phyloP scores from a whole-genome alignment of 2,888 invertebrate genomes.

The Beris chalybata region DNA sequence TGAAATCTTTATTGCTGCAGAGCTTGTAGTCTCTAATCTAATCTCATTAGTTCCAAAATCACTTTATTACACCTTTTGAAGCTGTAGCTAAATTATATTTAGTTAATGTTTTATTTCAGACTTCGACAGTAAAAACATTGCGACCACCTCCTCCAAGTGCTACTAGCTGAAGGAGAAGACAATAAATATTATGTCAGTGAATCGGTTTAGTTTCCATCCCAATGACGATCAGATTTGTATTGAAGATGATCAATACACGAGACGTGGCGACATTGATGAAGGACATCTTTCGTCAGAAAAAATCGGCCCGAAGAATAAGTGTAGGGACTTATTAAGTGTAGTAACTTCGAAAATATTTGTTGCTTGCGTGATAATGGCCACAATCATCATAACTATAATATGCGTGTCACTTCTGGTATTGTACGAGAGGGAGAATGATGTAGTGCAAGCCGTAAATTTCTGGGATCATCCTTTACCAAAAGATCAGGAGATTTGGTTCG shows the following conservation, averaged over 20 bases:
- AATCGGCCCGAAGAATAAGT: slow-evolving; percentile 4
- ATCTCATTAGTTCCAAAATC: too few species aligned
- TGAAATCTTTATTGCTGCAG: too few species aligned
- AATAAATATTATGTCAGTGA: slow-evolving; percentile 1
- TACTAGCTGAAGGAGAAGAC: not conserved
- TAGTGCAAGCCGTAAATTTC: slow-evolving; percentile 45
- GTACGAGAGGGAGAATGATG: slow-evolving; percentile 47
- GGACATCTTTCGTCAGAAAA: slow-evolving; percentile 16
- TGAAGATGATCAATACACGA: not conserved
- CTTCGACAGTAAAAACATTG: too few species aligned
- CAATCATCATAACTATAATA: slow-evolving; percentile 44
- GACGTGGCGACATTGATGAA: not conserved
- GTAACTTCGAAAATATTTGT: slow-evolving; percentile 49
- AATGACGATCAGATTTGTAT: slow-evolving; percentile 6
- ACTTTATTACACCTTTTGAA: not conserved
- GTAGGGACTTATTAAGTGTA: not conserved
- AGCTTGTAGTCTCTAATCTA: too few species aligned
- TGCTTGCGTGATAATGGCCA: slow-evolving; percentile 43
- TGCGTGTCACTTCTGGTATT: slow-evolving; percentile 51
- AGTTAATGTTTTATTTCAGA: not conserved
- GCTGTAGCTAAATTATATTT: not conserved
- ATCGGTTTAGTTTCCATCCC: slow-evolving; percentile 14
- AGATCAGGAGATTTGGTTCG: slow-evolving; percentile 56
- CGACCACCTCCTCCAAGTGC: too few species aligned
- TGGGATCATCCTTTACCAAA: slow-evolving; percentile 47